Evolutionary conservation across 2,113 vertebrate genomes (phyloP), one percentile per base, ranked within the genome.

Genomic region (Nesoenas mayeri): DNA sequence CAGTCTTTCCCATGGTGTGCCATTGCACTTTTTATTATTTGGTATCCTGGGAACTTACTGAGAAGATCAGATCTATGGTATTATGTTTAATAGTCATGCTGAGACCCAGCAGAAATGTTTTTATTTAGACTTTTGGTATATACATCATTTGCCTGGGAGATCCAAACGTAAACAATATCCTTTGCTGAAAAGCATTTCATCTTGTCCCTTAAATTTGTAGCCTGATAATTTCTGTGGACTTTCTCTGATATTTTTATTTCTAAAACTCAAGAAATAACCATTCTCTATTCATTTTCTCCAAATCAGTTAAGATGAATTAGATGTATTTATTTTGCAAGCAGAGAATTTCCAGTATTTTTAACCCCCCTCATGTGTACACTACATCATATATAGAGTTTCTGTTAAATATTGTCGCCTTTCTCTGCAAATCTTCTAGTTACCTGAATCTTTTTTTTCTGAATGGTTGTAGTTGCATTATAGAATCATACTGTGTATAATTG

Each of bases 1-100:
- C 0, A 0, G 11, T 50, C 34, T 69, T 73, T 74, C 1, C 14
- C 6, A 14, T n/a, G 9, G 14, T 19, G 17, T 71, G n/a, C 16
- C 36, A 15, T 38, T 42, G 26, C 51, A 1, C 3, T 8, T 47
- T 85, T 72, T 22, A 14, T 34, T 51, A 44, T 47, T 2, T 51
- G 21, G 4, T 61, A 22, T 69, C 44, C 74, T 85, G 44, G 38
- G 25, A 70, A 78, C 18, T 74, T 85, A 60, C 31, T 60, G 65
- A 73, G 15, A 25, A 71, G 34, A 26, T 69, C 42, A 60, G 17
- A 34, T 51, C 56, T 65, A 50, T 34, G 16, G 25, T 51, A 40
- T 16, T 8, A 2, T 38, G 32, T 57, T 79, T 70, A 90, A 65
- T 6, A 82, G 47, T 20, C 11, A 14, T 8, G 9, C 38, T 79